Evolutionary conservation across 2,113 vertebrate genomes (phyloP).

Genomic region (Chaenogobius annularis): DNA sequence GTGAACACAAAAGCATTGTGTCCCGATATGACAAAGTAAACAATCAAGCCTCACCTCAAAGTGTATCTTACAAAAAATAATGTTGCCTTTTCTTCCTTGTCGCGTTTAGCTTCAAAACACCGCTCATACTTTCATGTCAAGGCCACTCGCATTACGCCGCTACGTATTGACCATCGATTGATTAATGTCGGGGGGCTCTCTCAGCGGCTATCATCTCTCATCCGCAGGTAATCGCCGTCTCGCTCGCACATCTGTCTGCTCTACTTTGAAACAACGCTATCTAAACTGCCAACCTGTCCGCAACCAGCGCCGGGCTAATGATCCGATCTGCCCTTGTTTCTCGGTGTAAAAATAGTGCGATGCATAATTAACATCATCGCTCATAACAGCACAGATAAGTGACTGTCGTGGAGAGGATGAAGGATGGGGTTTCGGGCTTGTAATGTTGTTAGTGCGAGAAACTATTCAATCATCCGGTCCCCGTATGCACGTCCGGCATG

Average conservation of each 20-base stretch:
- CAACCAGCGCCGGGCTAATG: conserved; percentile 51
- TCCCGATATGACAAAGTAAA: no score
- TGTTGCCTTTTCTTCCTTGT: conserved; percentile 1
- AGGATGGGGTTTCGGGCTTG: conserved; percentile 51
- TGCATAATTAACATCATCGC: conserved; percentile 77
- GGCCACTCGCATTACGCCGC: conserved; percentile 25
- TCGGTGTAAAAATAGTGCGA: conserved; percentile 70
- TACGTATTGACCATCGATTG: conserved; percentile 63
- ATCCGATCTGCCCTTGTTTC: conserved; percentile 70
- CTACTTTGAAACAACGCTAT: conserved; percentile 64
- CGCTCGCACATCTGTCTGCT: conserved; percentile 66
- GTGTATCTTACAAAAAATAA: background rate
- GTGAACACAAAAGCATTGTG: no score
- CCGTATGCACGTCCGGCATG: conserved; percentile 57
- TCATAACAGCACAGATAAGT: conserved; percentile 72
- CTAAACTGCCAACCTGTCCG: conserved; percentile 61
- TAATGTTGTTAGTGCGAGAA: conserved; percentile 62
- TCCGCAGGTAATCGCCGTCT: conserved; percentile 60
- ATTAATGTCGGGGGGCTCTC: conserved; percentile 62
- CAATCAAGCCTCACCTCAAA: background rate
- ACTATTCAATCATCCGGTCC: conserved; percentile 67
- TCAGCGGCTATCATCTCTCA: conserved; percentile 61
- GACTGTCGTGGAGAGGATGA: conserved; percentile 56
- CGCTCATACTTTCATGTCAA: conserved; percentile 35
- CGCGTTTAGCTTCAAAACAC: conserved; percentile 34